A percentile compares a stretch with the other conserved stretches of the same genome.
phyloP scores from a whole-genome alignment of 2,797 vertebrate species.

The Sebastes iracundus region DNA sequence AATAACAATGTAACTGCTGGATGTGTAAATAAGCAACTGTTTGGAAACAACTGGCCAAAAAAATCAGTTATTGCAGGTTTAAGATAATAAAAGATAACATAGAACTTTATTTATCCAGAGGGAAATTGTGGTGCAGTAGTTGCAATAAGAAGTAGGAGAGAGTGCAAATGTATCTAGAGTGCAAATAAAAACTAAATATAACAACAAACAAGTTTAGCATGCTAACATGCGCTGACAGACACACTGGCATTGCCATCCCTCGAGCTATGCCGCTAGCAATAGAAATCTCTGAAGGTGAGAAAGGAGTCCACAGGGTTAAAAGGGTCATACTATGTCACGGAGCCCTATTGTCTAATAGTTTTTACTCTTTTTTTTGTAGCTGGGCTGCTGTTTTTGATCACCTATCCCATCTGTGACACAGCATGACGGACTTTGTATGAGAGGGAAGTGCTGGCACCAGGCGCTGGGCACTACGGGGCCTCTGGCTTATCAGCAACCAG shows the following conservation, averaged over 20 bases:
- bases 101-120: not conserved
- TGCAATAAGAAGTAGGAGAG: not conserved
- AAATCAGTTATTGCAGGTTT: not conserved
- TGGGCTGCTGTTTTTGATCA: conserved; percentile 69
- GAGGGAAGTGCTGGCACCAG: conserved; percentile 75
- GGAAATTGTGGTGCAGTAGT: not conserved
- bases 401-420: conserved; percentile 66
- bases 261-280: not conserved
- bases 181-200: not conserved
- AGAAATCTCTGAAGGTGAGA: conserved; percentile 5
- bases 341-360: conserved; percentile 50
- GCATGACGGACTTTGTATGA: conserved; percentile 58
- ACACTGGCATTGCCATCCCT: not conserved
- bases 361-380: conserved; percentile 21
- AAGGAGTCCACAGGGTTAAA: conserved; percentile 21
- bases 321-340: conserved; percentile 7
- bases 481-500: conserved; percentile 75
- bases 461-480: conserved; percentile 64
- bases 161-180: not conserved
- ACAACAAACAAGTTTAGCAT: not conserved
- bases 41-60: too few species aligned
- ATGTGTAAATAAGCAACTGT: too few species aligned
- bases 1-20: not conserved
- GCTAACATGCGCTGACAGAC: not conserved
- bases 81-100: not conserved